phyloP scores from a whole-genome alignment of 2,888 invertebrate species.

The Nematopogon swammerdamellus region DNA sequence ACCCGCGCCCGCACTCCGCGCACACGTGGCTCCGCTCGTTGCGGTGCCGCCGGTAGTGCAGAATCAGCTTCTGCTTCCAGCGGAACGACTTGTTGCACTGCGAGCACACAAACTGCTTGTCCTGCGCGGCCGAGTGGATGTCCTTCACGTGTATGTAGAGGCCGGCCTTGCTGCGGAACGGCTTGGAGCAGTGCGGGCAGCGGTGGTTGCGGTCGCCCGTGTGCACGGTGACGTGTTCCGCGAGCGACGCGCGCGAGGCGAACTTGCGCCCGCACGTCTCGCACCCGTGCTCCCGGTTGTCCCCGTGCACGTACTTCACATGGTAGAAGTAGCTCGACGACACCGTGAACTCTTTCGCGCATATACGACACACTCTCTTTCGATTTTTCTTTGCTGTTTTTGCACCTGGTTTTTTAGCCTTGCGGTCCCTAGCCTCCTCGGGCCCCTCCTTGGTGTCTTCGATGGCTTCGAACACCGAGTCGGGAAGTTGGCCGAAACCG shows the following conservation, averaged over 20 bases:
- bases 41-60: conserved; percentile 40
- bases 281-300: conserved; percentile 41
- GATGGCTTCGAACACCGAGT: conserved; percentile 30
- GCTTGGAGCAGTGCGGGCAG: conserved; percentile 47
- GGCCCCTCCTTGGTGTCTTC: conserved; percentile 25
- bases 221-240: conserved; percentile 43
- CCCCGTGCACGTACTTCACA: conserved; percentile 42
- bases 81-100: conserved; percentile 38
- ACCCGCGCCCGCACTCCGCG: conserved; percentile 40
- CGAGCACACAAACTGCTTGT: conserved; percentile 21
- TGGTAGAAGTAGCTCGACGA: conserved; percentile 52
- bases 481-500: conserved; percentile 24
- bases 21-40: conserved; percentile 35
- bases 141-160: conserved; percentile 44
- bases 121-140: conserved; percentile 32
- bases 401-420: conserved; percentile 4
- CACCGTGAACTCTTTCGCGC: conserved; percentile 42
- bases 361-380: conserved; percentile 39
- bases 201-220: conserved; percentile 30
- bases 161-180: conserved; percentile 42
- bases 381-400: conserved; percentile 18
- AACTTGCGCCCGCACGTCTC: conserved; percentile 44
- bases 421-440: conserved; percentile 1
- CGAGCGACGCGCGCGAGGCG: conserved; percentile 35
- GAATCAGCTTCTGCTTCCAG: conserved; percentile 37